phyloP scores from a whole-genome alignment of 1,140 invertebrate genomes.

The Cydia strobilella region DNA sequence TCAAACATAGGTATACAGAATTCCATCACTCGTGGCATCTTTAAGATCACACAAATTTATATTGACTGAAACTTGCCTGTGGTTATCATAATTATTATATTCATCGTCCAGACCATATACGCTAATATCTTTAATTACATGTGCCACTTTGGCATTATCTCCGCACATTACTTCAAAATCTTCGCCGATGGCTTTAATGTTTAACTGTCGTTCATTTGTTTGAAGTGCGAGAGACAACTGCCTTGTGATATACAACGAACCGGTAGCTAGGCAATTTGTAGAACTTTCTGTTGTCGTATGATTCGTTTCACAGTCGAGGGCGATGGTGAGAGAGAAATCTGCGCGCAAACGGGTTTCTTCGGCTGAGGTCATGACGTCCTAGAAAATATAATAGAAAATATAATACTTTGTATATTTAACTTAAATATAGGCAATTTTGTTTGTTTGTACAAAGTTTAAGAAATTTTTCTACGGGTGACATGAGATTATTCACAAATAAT shows the following conservation, averaged over 20 bases:
- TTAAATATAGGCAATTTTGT: too few species aligned
- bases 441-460: too few species aligned
- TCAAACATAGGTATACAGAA: neutral
- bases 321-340: constrained; percentile 47
- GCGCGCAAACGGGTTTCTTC: constrained; percentile 51
- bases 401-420: neutral
- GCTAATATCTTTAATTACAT: constrained; percentile 45
- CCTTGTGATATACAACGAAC: constrained; percentile 50
- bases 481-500: too few species aligned
- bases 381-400: constrained; percentile 41
- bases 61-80: constrained; percentile 38
- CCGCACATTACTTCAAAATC: constrained; percentile 53
- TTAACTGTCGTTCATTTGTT: constrained; percentile 45
- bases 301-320: constrained; percentile 49
- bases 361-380: constrained; percentile 50
- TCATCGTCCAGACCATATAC: constrained; percentile 54
- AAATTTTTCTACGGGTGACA: too few species aligned
- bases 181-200: constrained; percentile 45
- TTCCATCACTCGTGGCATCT: neutral
- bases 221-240: constrained; percentile 49
- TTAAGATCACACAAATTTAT: constrained; percentile 53
- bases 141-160: constrained; percentile 37
- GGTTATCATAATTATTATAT: constrained; percentile 57
- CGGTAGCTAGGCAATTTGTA: constrained; percentile 46
- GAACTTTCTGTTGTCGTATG: constrained; percentile 23